Percentiles rank a stretch among this genome's conserved stretches.
Evolutionary conservation across 2,113 vertebrate species (phyloP).

Genomic region (Charina bottae): DNA sequence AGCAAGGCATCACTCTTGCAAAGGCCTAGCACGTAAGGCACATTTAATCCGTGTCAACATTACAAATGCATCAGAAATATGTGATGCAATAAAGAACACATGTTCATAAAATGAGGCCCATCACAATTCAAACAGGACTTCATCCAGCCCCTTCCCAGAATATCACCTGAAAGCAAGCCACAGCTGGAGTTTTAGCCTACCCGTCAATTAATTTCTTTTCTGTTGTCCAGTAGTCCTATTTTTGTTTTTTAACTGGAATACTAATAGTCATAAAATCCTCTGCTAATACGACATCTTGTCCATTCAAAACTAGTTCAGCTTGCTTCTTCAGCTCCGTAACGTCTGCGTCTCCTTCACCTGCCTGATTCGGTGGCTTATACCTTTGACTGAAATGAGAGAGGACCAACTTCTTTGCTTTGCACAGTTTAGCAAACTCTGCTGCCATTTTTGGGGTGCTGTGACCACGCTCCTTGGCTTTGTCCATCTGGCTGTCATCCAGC

Average conservation of each 20-base stretch:
- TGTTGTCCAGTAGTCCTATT: fast-evolving
- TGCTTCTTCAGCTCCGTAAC: constrained; percentile 77
- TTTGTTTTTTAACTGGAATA: constrained; percentile 74
- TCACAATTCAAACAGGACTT: background rate
- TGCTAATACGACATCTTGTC: constrained; percentile 81
- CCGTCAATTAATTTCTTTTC: background rate
- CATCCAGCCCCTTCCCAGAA: background rate
- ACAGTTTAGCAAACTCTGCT: constrained; percentile 77
- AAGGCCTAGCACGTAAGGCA: background rate
- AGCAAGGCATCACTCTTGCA: background rate
- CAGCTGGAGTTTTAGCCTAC: background rate
- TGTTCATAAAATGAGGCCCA: background rate
- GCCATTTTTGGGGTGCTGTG: constrained; percentile 90
- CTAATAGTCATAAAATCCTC: constrained; percentile 89
- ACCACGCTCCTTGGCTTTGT: constrained; percentile 86
- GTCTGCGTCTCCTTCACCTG: constrained; percentile 67
- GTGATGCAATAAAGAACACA: background rate
- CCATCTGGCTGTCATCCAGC: constrained; percentile 80
- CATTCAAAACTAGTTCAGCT: constrained; percentile 74
- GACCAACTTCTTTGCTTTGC: constrained; percentile 73
- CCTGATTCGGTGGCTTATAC: constrained; percentile 76
- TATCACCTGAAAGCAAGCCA: background rate
- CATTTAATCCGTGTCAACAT: background rate
- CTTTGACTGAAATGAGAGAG: constrained; percentile 93
- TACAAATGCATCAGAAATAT: background rate